Conservation (phyloP, 2,113 vertebrate genomes). For the Narcine bancroftii region DNA sequence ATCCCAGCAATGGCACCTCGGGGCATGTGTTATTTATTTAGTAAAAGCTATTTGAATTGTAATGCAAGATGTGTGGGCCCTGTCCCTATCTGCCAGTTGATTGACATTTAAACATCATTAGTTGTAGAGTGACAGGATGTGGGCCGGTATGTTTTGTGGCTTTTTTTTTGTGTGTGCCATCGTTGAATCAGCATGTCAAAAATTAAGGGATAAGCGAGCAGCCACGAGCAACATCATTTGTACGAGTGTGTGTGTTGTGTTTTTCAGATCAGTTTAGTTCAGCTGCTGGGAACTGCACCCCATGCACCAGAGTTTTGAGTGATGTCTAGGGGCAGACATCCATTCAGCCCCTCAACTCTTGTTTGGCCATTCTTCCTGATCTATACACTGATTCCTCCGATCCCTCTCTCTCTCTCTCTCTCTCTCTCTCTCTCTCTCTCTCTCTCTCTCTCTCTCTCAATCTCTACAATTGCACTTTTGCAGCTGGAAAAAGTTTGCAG, state of each 20-base stretch:
- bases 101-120: slow-evolving; percentile 67
- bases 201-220: not conserved
- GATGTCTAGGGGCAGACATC: not conserved
- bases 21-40: slow-evolving; percentile 74
- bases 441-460: not conserved
- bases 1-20: slow-evolving; percentile 71
- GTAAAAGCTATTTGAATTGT: slow-evolving; percentile 74
- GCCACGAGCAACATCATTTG: not conserved
- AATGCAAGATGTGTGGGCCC: slow-evolving; percentile 62
- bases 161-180: slow-evolving; percentile 5
- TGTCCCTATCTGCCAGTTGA: slow-evolving; percentile 66
- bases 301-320: not conserved
- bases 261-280: not conserved
- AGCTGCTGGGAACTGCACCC: not conserved
- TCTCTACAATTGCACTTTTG: too few species aligned
- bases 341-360: not conserved
- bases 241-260: not conserved
- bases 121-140: slow-evolving; percentile 57
- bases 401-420: not conserved
- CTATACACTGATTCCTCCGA: not conserved
- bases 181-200: slow-evolving; percentile 6
- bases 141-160: not conserved
- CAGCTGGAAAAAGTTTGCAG: not conserved
- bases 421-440: too few species aligned
- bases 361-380: not conserved